Evolutionary conservation across 2,113 vertebrate genomes (phyloP).

Genomic region (Sinocyclocheilus maitianheensis): DNA sequence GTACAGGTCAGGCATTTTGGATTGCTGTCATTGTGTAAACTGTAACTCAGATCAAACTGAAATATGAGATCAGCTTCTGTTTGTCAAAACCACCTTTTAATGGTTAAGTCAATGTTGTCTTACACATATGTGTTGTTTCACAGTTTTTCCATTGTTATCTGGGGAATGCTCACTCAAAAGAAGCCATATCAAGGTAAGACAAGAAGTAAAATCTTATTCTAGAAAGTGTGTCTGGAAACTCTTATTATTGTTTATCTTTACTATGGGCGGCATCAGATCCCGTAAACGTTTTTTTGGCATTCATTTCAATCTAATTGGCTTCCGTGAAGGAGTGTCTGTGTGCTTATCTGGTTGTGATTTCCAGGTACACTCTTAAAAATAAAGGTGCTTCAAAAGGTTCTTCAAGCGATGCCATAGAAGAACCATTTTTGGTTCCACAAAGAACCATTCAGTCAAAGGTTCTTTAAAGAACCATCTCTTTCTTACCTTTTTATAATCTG

Average conservation of each 20-base stretch:
- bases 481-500: too few relatives aligned
- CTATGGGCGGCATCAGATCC: neutral
- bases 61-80: neutral
- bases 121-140: slow-evolving; percentile 45
- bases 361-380: neutral
- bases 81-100: neutral
- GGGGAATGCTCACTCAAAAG: slow-evolving; percentile 95
- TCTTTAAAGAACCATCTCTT: too few relatives aligned
- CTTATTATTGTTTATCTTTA: neutral
- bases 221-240: too few relatives aligned
- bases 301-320: neutral
- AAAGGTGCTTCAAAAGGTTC: too few relatives aligned
- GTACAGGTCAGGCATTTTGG: slow-evolving; percentile 83
- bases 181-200: slow-evolving; percentile 93
- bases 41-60: too few relatives aligned
- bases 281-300: slow-evolving; percentile 8
- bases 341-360: slow-evolving; percentile 9
- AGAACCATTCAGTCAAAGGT: too few relatives aligned
- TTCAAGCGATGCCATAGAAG: too few relatives aligned
- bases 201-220: neutral
- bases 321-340: neutral
- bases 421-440: too few relatives aligned
- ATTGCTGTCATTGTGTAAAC: neutral
- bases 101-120: neutral
- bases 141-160: slow-evolving; percentile 94